These are phyloP conservation scores for Meiosimyza decipiens DNA, from an alignment of 2,888 invertebrate species.

Conservation along the genomic window DNA sequence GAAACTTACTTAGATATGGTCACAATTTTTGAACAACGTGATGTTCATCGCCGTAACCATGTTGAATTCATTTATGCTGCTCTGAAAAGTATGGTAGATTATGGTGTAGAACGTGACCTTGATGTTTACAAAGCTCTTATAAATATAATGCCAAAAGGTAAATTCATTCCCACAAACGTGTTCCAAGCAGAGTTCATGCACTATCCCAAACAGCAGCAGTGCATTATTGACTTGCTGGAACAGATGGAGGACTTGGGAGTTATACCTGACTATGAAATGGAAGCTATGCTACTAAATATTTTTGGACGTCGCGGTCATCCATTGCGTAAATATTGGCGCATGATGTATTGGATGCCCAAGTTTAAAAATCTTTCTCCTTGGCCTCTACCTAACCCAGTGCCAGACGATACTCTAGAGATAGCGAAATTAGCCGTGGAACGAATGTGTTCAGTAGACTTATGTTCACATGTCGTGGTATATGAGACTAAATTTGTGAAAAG, in stretches of 20 bases:
- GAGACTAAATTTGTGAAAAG: conserved; percentile 78
- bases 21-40: conserved; percentile 77
- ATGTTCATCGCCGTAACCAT: conserved; percentile 82
- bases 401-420: conserved; percentile 79
- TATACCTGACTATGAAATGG: conserved; percentile 90
- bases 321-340: conserved; percentile 79
- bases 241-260: conserved; percentile 97
- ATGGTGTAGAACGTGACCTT: conserved; percentile 87
- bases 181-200: conserved; percentile 92
- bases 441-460: conserved; percentile 85
- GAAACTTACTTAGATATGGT: conserved; percentile 79
- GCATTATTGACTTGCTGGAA: conserved; percentile 84
- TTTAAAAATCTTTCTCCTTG: conserved; percentile 91
- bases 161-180: conserved; percentile 83
- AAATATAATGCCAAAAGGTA: conserved; percentile 89
- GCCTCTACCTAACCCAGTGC: conserved; percentile 81
- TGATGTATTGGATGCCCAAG: conserved; percentile 95
- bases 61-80: conserved; percentile 96
- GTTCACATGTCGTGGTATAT: conserved; percentile 74
- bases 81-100: conserved; percentile 87
- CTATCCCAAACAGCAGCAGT: conserved; percentile 95
- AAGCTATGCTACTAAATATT: conserved; percentile 81
- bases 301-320: conserved; percentile 85
- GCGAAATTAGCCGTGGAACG: conserved; percentile 85
- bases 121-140: conserved; percentile 87